phyloP scores from a whole-genome alignment of 2,888 invertebrate species.

The Lottia scabra region DNA sequence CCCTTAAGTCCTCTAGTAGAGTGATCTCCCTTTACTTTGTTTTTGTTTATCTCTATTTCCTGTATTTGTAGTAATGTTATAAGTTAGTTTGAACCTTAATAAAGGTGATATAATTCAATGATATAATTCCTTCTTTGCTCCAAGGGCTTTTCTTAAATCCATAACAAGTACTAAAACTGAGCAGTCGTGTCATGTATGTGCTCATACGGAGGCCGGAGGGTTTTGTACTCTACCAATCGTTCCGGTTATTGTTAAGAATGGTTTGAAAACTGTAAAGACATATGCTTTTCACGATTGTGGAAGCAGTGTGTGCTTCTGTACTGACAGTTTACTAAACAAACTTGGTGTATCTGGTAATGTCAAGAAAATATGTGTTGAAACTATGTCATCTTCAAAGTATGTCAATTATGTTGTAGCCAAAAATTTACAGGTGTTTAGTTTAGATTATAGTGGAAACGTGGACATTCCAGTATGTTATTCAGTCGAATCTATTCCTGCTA shows the following conservation, averaged over 20 bases:
- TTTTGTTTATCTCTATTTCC: too few relatives aligned
- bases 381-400: conserved; percentile 4
- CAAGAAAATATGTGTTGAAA: conserved; percentile 9
- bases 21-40: too few relatives aligned
- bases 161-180: too few relatives aligned
- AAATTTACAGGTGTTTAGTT: background rate
- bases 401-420: background rate
- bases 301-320: conserved; percentile 14
- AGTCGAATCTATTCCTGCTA: background rate
- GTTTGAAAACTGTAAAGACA: background rate
- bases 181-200: background rate
- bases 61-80: too few relatives aligned
- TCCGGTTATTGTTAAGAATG: background rate
- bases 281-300: conserved; percentile 20
- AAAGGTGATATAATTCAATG: too few relatives aligned
- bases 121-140: too few relatives aligned
- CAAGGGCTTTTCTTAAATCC: too few relatives aligned
- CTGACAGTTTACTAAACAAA: background rate
- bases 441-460: too few relatives aligned
- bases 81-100: too few relatives aligned
- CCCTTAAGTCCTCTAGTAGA: too few relatives aligned
- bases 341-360: conserved; percentile 4
- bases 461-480: background rate
- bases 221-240: conserved; percentile 19
- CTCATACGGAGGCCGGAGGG: background rate